Percentiles rank a stretch among this genome's conserved stretches.
Conservation (phyloP, 2,888 invertebrate genomes). For the Conops quadrifasciatus region DNA sequence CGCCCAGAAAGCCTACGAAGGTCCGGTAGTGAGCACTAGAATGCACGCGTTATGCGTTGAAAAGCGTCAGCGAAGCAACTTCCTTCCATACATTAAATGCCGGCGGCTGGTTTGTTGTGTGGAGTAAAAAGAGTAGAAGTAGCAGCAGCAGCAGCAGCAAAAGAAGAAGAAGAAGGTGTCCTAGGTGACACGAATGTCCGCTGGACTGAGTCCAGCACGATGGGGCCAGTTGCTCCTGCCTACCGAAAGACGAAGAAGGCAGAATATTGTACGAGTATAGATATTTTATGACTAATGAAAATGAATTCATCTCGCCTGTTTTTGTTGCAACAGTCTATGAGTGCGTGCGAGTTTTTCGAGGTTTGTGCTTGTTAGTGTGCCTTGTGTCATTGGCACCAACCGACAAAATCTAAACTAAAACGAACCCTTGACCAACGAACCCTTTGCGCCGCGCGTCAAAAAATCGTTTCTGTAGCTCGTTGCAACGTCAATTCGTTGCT, state of each 20-base stretch:
- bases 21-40: background rate
- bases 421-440: slow-evolving; percentile 8
- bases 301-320: slow-evolving; percentile 57
- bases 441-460: slow-evolving; percentile 31
- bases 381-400: slow-evolving; percentile 41
- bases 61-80: no score
- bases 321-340: slow-evolving; percentile 35
- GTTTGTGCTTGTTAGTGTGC: slow-evolving; percentile 13
- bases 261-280: slow-evolving; percentile 33
- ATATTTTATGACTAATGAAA: slow-evolving; percentile 56
- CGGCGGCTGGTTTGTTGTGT: background rate
- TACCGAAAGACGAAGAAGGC: no score
- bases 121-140: background rate
- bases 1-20: background rate
- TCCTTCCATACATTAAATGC: no score
- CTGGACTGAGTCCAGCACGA: no score
- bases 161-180: background rate
- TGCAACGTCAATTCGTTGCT: slow-evolving; percentile 5
- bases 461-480: slow-evolving; percentile 33
- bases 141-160: background rate
- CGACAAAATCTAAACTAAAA: slow-evolving; percentile 34
- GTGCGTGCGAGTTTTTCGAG: background rate
- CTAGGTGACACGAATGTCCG: slow-evolving; percentile 31
- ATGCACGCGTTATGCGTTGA: no score
- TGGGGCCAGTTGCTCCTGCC: slow-evolving; percentile 17